Evolutionary conservation across 92 coral and sea anemone genomes (phyloP), one percentile per base, ranked within the genome.

Genomic region (Diadumene lineata): DNA sequence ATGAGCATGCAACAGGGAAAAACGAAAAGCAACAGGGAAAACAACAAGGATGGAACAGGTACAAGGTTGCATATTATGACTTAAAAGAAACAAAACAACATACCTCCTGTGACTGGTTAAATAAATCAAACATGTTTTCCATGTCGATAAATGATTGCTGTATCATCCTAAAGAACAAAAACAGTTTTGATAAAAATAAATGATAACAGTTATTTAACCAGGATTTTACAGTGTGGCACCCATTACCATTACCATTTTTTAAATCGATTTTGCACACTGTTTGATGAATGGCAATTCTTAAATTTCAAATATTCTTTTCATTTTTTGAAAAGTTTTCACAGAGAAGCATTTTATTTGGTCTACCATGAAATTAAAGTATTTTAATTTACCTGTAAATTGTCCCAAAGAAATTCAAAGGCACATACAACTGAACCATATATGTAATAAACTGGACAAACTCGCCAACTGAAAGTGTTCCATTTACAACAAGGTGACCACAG

Each of bases 41-140:
- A n/a, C n/a, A n/a, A n/a, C n/a, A n/a, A n/a, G n/a, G n/a, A n/a
- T n/a, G n/a, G n/a, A n/a, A n/a, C n/a, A n/a, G n/a, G n/a, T n/a
- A n/a, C n/a, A n/a, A n/a, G n/a, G n/a, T n/a, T n/a, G n/a, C n/a
- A n/a, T n/a, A n/a, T n/a, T n/a, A n/a, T 67, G 16, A 70, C 31
- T 26, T 21, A 1, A 1, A 26, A 7, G 11, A 17, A 22, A 26
- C 48, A 38, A 4, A 38, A 38, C 48, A 63, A 30, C 64, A 19
- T 38, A 94, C 98, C 92, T 94, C 97, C 27, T 86, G 86, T 60
- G 81, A 78, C 65, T 94, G 97, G 7, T 81, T 77, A 75, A 94
- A 88, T 31, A 94, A 77, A 67, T 94, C 98, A 87, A 94, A 94
- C 97, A 94, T 85, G 75, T 94, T 94, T 67, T 94, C 98, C 98